Evolutionary conservation across 2,888 invertebrate genomes (phyloP).

Genomic region (Galerucella pusilla): DNA sequence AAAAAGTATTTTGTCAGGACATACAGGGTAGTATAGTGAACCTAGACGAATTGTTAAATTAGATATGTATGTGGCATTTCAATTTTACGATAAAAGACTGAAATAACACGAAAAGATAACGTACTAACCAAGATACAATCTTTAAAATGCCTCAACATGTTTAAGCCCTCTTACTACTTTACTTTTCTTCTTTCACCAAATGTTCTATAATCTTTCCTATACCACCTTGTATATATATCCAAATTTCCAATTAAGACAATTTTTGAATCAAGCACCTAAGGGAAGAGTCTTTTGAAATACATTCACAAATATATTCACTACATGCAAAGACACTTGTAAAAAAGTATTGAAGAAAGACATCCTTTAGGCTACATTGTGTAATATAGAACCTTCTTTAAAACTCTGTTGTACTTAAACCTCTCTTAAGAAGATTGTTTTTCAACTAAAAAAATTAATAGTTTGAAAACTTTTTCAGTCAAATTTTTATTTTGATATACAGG

Average conservation of each 20-base stretch:
- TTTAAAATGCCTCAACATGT: neutral
- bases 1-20: neutral
- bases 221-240: conserved; percentile 6
- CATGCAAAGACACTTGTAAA: conserved; percentile 4
- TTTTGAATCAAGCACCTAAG: conserved; percentile 25
- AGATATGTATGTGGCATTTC: neutral
- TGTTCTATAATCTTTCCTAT: neutral
- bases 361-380: conserved; percentile 11
- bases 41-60: neutral
- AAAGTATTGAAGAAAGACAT: conserved; percentile 23
- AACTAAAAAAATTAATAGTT: neutral
- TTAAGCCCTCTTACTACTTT: neutral
- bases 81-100: neutral
- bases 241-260: neutral
- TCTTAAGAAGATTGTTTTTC: neutral
- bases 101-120: neutral
- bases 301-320: conserved; percentile 7
- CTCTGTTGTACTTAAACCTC: neutral
- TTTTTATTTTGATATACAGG: neutral
- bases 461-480: neutral
- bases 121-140: neutral
- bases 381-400: neutral
- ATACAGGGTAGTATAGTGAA: conserved; percentile 5
- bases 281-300: conserved; percentile 22
- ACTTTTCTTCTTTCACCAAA: neutral